Conservation (phyloP, 2,888 invertebrate genomes). For the Liodrosophila aerea region DNA sequence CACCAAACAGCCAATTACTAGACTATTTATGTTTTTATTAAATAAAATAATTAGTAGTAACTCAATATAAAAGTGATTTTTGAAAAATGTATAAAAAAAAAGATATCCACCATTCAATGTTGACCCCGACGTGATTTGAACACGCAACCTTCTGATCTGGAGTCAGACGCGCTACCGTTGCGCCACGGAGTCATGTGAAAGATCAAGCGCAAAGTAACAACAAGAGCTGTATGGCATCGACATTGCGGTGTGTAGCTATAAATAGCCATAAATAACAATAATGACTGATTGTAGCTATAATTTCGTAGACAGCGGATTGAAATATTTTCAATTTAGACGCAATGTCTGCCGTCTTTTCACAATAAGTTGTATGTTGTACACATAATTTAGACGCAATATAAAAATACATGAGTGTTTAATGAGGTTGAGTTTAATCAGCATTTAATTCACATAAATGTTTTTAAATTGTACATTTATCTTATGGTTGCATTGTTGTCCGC, state of each 20-base stretch:
- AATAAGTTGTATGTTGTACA: too few species aligned
- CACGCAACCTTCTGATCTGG: constrained; percentile 69
- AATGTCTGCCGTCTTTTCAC: constrained; percentile 57
- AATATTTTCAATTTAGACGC: constrained; percentile 43
- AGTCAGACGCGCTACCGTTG: constrained; percentile 69
- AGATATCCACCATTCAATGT: background rate
- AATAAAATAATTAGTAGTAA: too few species aligned
- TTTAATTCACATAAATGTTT: constrained; percentile 48
- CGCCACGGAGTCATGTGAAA: constrained; percentile 59
- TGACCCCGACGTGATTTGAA: constrained; percentile 68
- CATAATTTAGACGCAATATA: constrained; percentile 43
- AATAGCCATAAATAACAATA: constrained; percentile 12
- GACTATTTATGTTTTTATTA: too few species aligned
- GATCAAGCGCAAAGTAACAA: constrained; percentile 29
- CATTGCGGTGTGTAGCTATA: background rate
- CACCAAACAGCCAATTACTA: too few species aligned
- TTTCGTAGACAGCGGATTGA: constrained; percentile 18
- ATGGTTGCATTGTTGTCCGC: constrained; percentile 43
- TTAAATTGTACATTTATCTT: constrained; percentile 54
- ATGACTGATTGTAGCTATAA: constrained; percentile 3
- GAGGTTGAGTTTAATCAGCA: constrained; percentile 36
- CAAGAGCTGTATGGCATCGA: background rate
- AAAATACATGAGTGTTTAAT: constrained; percentile 33
- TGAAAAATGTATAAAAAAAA: background rate
- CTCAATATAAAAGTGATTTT: background rate